phyloP scores from a whole-genome alignment of 2,888 invertebrate genomes.

The Agrotis segetum region DNA sequence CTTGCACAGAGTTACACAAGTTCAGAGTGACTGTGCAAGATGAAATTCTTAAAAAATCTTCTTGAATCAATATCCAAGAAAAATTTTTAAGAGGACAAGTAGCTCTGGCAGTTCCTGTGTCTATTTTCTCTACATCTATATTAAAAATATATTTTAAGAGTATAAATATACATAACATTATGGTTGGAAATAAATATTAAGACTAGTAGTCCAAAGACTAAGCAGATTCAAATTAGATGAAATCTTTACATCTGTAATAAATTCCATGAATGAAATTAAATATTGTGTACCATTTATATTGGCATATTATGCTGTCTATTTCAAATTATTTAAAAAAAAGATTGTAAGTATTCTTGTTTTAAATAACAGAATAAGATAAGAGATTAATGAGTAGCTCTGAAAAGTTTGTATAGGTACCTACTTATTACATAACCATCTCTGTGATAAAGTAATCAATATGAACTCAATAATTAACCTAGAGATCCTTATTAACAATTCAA shows the following conservation, averaged over 20 bases:
- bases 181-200: too few relatives aligned
- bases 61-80: too few relatives aligned
- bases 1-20: too few relatives aligned
- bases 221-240: not conserved
- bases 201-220: not conserved
- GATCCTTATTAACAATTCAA: slow-evolving; percentile 21
- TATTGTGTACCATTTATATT: not conserved
- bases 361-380: slow-evolving; percentile 23
- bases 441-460: slow-evolving; percentile 22
- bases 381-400: slow-evolving; percentile 19
- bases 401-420: slow-evolving; percentile 2
- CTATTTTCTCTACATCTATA: too few relatives aligned
- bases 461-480: slow-evolving; percentile 25
- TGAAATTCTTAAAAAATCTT: too few relatives aligned
- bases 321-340: not conserved
- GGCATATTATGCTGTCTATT: not conserved
- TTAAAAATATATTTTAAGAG: too few relatives aligned
- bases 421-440: slow-evolving; percentile 49
- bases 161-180: too few relatives aligned
- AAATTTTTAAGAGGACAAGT: too few relatives aligned
- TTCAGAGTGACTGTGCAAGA: too few relatives aligned
- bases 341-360: slow-evolving; percentile 3
- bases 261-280: not conserved
- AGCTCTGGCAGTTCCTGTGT: too few relatives aligned
- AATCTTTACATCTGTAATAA: not conserved